Evolutionary conservation across 2,888 invertebrate genomes (phyloP).

Genomic region (Hoplodrina ambigua): DNA sequence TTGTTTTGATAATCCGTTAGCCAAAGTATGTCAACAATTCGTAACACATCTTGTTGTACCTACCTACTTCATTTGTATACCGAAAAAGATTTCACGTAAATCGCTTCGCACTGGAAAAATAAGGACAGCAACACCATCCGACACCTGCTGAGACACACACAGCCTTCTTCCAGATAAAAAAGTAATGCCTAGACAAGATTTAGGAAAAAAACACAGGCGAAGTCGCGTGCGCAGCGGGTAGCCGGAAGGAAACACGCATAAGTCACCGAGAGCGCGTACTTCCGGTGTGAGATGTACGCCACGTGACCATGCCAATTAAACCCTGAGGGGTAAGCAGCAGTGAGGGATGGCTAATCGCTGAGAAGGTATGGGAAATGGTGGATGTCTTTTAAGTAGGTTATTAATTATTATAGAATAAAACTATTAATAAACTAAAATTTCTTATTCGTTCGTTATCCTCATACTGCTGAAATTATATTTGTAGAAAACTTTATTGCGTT

Average conservation of each 20-base stretch:
- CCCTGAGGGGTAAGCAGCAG: constrained; percentile 37
- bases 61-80: not conserved
- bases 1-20: too few relatives aligned
- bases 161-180: constrained; percentile 40
- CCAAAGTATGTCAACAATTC: too few relatives aligned
- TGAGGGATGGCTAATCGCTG: constrained; percentile 41
- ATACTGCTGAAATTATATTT: too few relatives aligned
- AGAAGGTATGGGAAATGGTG: constrained; percentile 15
- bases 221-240: constrained; percentile 64
- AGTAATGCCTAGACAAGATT: constrained; percentile 48
- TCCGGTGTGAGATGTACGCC: constrained; percentile 70
- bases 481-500: too few relatives aligned
- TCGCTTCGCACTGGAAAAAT: not conserved
- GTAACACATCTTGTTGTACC: too few relatives aligned
- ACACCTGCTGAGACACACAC: constrained; percentile 49
- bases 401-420: not conserved
- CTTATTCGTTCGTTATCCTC: too few relatives aligned
- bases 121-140: not conserved
- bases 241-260: constrained; percentile 82
- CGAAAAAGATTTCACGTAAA: constrained; percentile 1
- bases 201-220: constrained; percentile 44
- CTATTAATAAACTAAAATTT: not conserved
- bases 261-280: constrained; percentile 78
- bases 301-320: constrained; percentile 77
- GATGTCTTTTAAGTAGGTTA: not conserved